phyloP scores from a whole-genome alignment of 2,888 invertebrate genomes.

The Leptinotarsa tumamoca region DNA sequence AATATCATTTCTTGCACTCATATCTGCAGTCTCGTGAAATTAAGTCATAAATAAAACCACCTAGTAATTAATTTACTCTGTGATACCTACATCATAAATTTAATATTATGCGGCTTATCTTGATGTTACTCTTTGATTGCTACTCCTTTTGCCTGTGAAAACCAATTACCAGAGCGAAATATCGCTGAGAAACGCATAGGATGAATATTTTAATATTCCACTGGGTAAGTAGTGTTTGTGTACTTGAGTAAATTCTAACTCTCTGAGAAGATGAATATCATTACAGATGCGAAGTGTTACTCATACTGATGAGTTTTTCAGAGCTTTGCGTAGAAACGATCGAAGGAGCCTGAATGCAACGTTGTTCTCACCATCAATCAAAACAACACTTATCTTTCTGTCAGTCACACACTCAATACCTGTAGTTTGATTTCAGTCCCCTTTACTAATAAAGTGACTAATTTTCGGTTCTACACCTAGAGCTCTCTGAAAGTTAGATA shows the following conservation, averaged over 20 bases:
- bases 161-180: constrained; percentile 26
- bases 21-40: constrained; percentile 25
- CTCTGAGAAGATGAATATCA: neutral
- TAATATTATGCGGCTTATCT: constrained; percentile 27
- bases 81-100: constrained; percentile 31
- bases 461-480: too few relatives aligned
- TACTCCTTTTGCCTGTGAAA: constrained; percentile 27
- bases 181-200: constrained; percentile 1
- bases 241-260: neutral
- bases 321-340: too few relatives aligned
- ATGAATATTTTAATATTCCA: constrained; percentile 15
- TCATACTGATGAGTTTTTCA: too few relatives aligned
- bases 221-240: neutral
- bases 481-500: too few relatives aligned
- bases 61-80: constrained; percentile 29
- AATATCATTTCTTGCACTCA: constrained; percentile 19
- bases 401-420: too few relatives aligned
- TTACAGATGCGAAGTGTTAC: neutral
- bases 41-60: constrained; percentile 27
- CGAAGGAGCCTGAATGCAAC: too few relatives aligned
- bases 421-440: too few relatives aligned
- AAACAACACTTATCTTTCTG: too few relatives aligned
- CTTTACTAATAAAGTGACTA: too few relatives aligned
- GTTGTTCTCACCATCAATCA: too few relatives aligned
- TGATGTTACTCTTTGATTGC: constrained; percentile 27